Conservation (phyloP, 2,888 invertebrate genomes). For the Apantesis nais region DNA sequence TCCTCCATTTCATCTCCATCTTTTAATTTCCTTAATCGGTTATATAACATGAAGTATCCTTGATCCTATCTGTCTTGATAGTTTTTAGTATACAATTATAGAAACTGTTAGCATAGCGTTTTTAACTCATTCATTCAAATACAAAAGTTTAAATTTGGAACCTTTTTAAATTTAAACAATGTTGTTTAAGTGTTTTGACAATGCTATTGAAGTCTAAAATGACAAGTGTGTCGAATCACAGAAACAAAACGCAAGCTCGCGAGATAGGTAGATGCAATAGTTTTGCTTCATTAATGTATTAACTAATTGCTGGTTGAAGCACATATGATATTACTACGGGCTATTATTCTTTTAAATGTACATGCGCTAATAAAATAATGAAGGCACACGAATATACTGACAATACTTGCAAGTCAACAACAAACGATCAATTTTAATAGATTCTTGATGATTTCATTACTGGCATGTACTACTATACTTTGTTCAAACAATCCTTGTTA, state of each 20-base stretch:
- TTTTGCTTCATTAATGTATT: slow-evolving; percentile 12
- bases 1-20: too few relatives aligned
- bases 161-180: neutral
- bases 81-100: too few relatives aligned
- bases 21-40: too few relatives aligned
- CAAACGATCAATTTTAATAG: slow-evolving; percentile 10
- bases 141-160: neutral
- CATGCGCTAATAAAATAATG: slow-evolving; percentile 13
- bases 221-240: slow-evolving; percentile 36
- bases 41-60: too few relatives aligned
- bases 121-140: neutral
- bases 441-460: slow-evolving; percentile 5
- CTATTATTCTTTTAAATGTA: slow-evolving; percentile 14
- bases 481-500: neutral
- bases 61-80: too few relatives aligned
- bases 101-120: neutral
- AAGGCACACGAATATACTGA: slow-evolving; percentile 17
- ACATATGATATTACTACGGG: neutral
- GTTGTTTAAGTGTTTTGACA: neutral
- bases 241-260: slow-evolving; percentile 1
- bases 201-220: slow-evolving; percentile 27
- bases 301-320: neutral
- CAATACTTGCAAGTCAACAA: slow-evolving; percentile 16
- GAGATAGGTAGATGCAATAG: slow-evolving; percentile 18
- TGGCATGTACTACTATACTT: slow-evolving; percentile 10